Evolutionary conservation across 2,888 invertebrate species (phyloP).

Genomic region (Caenorhabditis sp.): DNA sequence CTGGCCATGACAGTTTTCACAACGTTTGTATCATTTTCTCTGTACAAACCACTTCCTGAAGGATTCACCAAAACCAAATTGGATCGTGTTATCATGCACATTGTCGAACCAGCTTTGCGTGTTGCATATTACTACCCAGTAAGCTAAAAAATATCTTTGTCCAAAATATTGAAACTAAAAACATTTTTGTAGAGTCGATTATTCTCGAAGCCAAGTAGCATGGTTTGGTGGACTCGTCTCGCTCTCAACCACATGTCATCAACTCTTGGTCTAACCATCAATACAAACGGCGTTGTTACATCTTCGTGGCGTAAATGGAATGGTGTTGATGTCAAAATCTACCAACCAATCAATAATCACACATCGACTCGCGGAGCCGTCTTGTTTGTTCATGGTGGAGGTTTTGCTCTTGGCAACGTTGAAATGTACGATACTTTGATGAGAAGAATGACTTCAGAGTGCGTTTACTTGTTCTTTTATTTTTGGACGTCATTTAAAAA

Average conservation of each 20-base stretch:
- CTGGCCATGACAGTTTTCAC: too few relatives aligned
- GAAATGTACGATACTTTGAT: conserved; percentile 58
- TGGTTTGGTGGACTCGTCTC: conserved; percentile 54
- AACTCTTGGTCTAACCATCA: conserved; percentile 23
- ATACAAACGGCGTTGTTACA: background rate
- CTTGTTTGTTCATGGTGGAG: conserved; percentile 66
- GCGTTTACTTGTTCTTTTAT: too few relatives aligned
- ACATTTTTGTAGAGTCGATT: conserved; percentile 51
- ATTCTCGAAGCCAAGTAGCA: conserved; percentile 38
- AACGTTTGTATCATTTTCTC: conserved; percentile 11
- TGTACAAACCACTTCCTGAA: conserved; percentile 54
- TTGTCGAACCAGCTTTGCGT: conserved; percentile 55
- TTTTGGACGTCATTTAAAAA: too few relatives aligned
- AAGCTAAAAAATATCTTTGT: conserved; percentile 2
- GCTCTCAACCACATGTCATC: conserved; percentile 41
- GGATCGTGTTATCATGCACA: conserved; percentile 52
- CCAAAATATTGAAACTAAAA: too few relatives aligned
- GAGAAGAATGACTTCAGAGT: conserved; percentile 51
- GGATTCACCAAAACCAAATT: conserved; percentile 42
- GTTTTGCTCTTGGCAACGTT: conserved; percentile 59
- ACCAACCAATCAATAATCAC: conserved; percentile 42
- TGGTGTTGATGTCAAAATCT: conserved; percentile 47
- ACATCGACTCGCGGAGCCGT: conserved; percentile 54
- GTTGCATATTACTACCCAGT: conserved; percentile 60
- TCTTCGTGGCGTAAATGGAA: conserved; percentile 24